These are phyloP conservation scores for Apodemia zela DNA, from an alignment of 2,888 invertebrate genomes.

Conservation along the genomic window DNA sequence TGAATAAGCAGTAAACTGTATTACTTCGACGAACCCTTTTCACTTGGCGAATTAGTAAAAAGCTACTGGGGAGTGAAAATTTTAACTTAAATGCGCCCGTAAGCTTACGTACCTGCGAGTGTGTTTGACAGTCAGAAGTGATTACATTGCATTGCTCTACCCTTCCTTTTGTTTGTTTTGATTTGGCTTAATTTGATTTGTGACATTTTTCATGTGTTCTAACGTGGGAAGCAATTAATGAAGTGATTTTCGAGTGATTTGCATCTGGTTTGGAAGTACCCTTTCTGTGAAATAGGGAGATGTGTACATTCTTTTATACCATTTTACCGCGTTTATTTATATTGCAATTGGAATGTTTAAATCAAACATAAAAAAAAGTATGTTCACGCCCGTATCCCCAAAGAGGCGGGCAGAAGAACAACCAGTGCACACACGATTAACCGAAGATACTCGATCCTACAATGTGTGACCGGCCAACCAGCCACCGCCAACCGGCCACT, in stretches of 20 bases:
- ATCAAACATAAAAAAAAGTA: no score
- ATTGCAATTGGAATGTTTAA: no score
- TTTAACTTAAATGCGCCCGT: constrained; percentile 77
- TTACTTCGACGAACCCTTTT: constrained; percentile 80
- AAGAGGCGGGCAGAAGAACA: no score
- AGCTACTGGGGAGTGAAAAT: constrained; percentile 79
- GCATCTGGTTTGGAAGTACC: not conserved
- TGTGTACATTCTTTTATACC: no score
- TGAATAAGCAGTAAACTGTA: constrained; percentile 81
- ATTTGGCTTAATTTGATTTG: constrained; percentile 73
- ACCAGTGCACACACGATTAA: no score
- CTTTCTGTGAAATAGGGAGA: not conserved
- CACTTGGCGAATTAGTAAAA: constrained; percentile 81
- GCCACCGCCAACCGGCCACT: no score
- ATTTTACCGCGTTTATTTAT: no score
- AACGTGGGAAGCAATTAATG: constrained; percentile 38
- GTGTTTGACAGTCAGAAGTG: constrained; percentile 78
- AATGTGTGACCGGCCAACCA: no score
- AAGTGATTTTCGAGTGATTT: constrained; percentile 29
- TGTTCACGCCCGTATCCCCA: no score
- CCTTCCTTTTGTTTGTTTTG: constrained; percentile 74
- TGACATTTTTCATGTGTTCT: constrained; percentile 56
- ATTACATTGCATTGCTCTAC: constrained; percentile 63
- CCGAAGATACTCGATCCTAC: no score
- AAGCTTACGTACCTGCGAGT: constrained; percentile 62